Conservation (phyloP, 2,888 invertebrate species). For the Odontocerum albicorne region DNA sequence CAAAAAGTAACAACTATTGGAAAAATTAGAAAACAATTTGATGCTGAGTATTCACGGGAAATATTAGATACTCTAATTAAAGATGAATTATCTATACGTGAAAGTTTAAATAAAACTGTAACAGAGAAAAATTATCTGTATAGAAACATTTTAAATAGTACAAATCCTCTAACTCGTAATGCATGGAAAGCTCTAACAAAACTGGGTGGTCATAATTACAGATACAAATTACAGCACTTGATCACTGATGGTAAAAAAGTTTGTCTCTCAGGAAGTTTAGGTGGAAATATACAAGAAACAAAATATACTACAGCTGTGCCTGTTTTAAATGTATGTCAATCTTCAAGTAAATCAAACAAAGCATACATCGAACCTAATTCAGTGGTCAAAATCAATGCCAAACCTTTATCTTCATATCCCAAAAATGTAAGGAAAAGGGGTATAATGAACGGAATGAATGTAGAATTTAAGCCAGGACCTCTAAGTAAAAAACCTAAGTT, state of each 20-base stretch:
- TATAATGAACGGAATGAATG: conserved; percentile 40
- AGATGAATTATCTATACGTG: too few species aligned
- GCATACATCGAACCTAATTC: not conserved
- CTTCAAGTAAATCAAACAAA: not conserved
- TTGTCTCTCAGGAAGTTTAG: conserved; percentile 33
- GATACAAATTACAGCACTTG: conserved; percentile 26
- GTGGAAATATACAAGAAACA: conserved; percentile 20
- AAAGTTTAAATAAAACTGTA: too few species aligned
- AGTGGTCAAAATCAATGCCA: not conserved
- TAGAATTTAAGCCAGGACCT: conserved; percentile 61
- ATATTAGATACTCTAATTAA: too few species aligned
- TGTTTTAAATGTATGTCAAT: conserved; percentile 3
- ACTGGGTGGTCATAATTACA: conserved; percentile 21
- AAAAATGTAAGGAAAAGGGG: conserved; percentile 39
- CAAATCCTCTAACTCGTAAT: conserved; percentile 42
- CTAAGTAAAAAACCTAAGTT: conserved; percentile 52
- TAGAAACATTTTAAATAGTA: conserved; percentile 36
- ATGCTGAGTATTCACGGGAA: too few species aligned
- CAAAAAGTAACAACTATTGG: conserved; percentile 47
- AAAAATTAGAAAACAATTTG: conserved; percentile 47
- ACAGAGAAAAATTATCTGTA: too few species aligned
- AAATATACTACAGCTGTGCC: conserved; percentile 11
- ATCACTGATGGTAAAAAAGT: conserved; percentile 30
- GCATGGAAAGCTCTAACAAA: conserved; percentile 1
- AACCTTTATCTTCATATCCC: too few species aligned